Base-by-base conservation (phyloP, 1,140 invertebrate species). In the Helicorthomorpha holstii region DNA sequence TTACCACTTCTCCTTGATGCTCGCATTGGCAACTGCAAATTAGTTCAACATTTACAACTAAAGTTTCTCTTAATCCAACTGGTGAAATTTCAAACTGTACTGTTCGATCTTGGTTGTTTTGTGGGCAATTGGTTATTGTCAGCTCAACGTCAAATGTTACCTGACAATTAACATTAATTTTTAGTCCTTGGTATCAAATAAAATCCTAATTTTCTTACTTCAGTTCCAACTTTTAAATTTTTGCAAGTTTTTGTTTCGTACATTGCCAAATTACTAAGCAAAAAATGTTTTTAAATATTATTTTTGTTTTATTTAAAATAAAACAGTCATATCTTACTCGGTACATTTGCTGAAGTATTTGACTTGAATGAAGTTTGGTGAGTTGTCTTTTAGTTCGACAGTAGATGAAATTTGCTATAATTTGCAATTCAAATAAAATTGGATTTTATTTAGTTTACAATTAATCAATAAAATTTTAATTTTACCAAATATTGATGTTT, bases 21-120 rank as follows among this genome's bases (percentile, higher is more conserved):
- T 90, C 86, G 67, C 91, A 96, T 22, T 81, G 79, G 61, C 91
- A 97, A 56, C 88, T 80, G 61, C 91, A 96, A 1, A 89, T 67
- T 75, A 94, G 83, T 61, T 91, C 81, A 51, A 96, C 63, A 58
- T 91, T 80, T 1, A 96, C 77, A 3, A 75, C 73, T 3, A 96
- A 69, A 61, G 77, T 81, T 66, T 96, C 93, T 53, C 85, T 83
- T 41, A 95, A 79, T 55, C 89, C 91, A 24, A 93, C 86, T 1
- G 91, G 91, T 69, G 91, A 91, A 56, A 97, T 93, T 49, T 80
- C 71, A 60, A 95, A 85, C 12, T 68, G 75, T 64, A 86, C 82
- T 25, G 75, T 79, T 80, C 86, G 89, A 57, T 90, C 79, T 12
- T 72, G 72, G 48, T 71, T 75, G 64, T 89, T 77, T 50, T 74